Conservation (phyloP, 2,797 vertebrate genomes). For the Kryptolebias ocellatus region DNA sequence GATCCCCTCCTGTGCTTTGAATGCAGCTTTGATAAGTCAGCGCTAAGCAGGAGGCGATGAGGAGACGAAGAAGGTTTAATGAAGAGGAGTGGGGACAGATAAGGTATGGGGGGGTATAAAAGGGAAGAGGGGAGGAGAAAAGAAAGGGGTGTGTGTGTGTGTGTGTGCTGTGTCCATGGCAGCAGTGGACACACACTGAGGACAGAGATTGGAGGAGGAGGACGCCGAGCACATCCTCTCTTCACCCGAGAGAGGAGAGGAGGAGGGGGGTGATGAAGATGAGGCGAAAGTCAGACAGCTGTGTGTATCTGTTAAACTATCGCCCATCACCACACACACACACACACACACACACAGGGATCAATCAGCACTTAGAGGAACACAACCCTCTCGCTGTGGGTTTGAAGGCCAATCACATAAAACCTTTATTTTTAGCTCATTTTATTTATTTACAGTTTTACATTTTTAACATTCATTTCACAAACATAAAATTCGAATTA, state of each 20-base stretch:
- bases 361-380: slow-evolving; percentile 72
- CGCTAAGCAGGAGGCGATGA: slow-evolving; percentile 53
- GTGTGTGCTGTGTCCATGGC: slow-evolving; percentile 74
- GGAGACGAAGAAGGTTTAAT: slow-evolving; percentile 48
- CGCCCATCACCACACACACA: slow-evolving; percentile 43
- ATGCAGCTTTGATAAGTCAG: slow-evolving; percentile 58
- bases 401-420: slow-evolving; percentile 68
- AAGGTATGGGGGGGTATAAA: slow-evolving; percentile 21
- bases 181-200: slow-evolving; percentile 78
- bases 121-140: slow-evolving; percentile 7
- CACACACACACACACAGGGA: slow-evolving; percentile 48
- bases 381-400: slow-evolving; percentile 60
- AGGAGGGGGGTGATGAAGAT: slow-evolving; percentile 54
- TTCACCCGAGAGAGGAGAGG: slow-evolving; percentile 45
- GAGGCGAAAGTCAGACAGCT: slow-evolving; percentile 50
- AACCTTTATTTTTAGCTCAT: slow-evolving; percentile 48
- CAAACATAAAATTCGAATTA: not conserved
- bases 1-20: slow-evolving; percentile 56
- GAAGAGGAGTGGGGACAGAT: slow-evolving; percentile 49
- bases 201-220: slow-evolving; percentile 77
- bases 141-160: slow-evolving; percentile 9
- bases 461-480: not conserved
- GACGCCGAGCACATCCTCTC: slow-evolving; percentile 76
- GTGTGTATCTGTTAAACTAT: slow-evolving; percentile 58
- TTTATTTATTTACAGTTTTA: not conserved